These are phyloP conservation scores for Esox lucius DNA, from an alignment of 2,797 vertebrate species.

Conservation along the genomic window DNA sequence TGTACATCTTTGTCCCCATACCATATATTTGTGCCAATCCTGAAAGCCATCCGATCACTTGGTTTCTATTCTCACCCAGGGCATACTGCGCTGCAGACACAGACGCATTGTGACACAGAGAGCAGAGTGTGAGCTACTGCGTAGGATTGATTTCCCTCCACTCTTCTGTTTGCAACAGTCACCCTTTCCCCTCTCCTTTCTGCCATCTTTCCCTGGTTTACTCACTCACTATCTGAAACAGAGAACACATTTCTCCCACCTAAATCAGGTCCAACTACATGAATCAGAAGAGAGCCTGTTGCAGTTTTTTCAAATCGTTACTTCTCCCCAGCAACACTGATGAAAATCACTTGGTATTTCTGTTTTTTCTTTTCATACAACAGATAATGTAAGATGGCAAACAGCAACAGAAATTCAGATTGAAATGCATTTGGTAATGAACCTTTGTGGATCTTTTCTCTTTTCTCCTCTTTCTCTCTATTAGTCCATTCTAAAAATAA, in stretches of 20 bases:
- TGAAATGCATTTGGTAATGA: neutral
- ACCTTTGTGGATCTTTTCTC: neutral
- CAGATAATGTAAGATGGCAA: neutral
- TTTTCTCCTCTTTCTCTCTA: constrained; percentile 11
- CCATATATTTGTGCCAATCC: neutral
- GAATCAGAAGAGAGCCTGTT: constrained; percentile 20
- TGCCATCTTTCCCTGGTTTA: neutral
- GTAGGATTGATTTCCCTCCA: constrained; percentile 19
- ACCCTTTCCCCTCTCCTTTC: neutral
- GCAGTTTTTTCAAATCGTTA: neutral
- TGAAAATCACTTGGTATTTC: neutral
- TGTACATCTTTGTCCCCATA: neutral
- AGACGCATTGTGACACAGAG: constrained; percentile 12
- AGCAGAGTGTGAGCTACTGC: constrained; percentile 22
- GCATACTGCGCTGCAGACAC: neutral
- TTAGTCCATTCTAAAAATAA: constrained; percentile 80
- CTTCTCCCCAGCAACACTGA: constrained; percentile 25
- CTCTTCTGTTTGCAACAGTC: constrained; percentile 5
- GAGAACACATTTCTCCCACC: neutral
- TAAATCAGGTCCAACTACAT: constrained; percentile 8
- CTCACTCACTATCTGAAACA: constrained; percentile 12
- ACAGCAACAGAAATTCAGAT: neutral
- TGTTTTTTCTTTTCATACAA: neutral
- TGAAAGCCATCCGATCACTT: constrained; percentile 15
- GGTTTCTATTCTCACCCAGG: constrained; percentile 5